These are phyloP conservation scores for Oncorhynchus masou DNA, from an alignment of 2,113 vertebrate species.

Conservation along the genomic window DNA sequence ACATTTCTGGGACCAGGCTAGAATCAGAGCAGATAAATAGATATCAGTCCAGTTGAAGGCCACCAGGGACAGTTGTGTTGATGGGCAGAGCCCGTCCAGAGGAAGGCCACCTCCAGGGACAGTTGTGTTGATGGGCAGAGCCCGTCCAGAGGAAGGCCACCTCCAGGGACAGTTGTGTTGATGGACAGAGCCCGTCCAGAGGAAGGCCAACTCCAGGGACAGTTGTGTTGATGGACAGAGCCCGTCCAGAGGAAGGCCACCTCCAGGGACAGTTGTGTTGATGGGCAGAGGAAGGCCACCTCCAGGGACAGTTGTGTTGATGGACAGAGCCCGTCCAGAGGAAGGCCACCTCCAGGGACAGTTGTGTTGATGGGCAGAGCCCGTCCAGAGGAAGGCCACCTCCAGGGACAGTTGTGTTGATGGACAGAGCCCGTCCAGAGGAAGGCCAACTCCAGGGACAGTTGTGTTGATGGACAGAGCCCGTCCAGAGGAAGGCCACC, in stretches of 20 bases:
- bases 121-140: constrained; percentile 68
- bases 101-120: constrained; percentile 53
- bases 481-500: constrained; percentile 55
- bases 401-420: constrained; percentile 69
- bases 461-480: constrained; percentile 68
- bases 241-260: constrained; percentile 55
- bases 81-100: constrained; percentile 61
- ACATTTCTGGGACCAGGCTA: too few species aligned
- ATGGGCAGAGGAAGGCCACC: constrained; percentile 59
- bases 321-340: constrained; percentile 57
- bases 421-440: constrained; percentile 57
- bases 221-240: constrained; percentile 68
- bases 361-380: constrained; percentile 68
- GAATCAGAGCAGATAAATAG: too few species aligned
- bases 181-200: constrained; percentile 61
- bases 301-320: constrained; percentile 69
- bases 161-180: constrained; percentile 67
- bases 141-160: constrained; percentile 55
- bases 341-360: constrained; percentile 54
- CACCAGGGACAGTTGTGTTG: constrained; percentile 68
- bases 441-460: constrained; percentile 54
- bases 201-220: constrained; percentile 53
- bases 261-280: constrained; percentile 67
- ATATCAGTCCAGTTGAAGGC: constrained; percentile 39
- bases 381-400: constrained; percentile 55